Base-by-base conservation (phyloP, 2,797 vertebrate genomes). In the Pelochelys cantorii region DNA sequence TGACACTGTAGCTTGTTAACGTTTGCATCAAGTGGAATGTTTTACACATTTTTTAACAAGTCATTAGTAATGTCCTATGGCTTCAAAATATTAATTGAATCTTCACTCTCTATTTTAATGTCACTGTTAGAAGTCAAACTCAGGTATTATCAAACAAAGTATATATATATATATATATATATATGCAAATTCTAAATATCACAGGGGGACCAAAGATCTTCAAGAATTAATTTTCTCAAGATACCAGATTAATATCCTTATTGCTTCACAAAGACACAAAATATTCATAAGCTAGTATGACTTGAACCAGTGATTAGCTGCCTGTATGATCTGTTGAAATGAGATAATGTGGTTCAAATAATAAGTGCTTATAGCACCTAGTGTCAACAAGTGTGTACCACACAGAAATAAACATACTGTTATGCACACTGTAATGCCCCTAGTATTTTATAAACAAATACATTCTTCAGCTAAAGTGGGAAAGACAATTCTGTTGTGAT, bases 211-310 rank as follows among this genome's bases (percentile, higher is more conserved):
- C 8, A 65, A 23, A 79, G 6, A 31, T 79, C 14, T 59, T n/a
- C 52, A 48, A 34, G 37, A 93, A 91, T 88, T 88, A 22, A 53
- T 75, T 90, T 91, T 8, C 25, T 91, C 52, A 83, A 84, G 42
- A 81, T 15, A 59, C 18, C 83, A 52, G 9, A 91, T 82, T 80
- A 79, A 83, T n/a, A 65, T 31, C 65, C 62, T 85, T 92, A 80
- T 79, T 93, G 79, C 14, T n/a, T 85, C 79, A 86, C 5, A 91
- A 91, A 52, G 0, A 3, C 18, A 56, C 71, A 74, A 95, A 94
- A 81, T 78, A 92, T 77, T 92, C 23, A 78, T 54, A 83, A 18
- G 17, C 14, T 83, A 75, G 48, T 96, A 53, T 84, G 83, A 62
- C 17, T 65, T 54, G 54, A 90, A 85, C 34, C 3, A 82, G 52